Conservation (phyloP, 2,888 invertebrate genomes). For the Serripes groenlandicus region DNA sequence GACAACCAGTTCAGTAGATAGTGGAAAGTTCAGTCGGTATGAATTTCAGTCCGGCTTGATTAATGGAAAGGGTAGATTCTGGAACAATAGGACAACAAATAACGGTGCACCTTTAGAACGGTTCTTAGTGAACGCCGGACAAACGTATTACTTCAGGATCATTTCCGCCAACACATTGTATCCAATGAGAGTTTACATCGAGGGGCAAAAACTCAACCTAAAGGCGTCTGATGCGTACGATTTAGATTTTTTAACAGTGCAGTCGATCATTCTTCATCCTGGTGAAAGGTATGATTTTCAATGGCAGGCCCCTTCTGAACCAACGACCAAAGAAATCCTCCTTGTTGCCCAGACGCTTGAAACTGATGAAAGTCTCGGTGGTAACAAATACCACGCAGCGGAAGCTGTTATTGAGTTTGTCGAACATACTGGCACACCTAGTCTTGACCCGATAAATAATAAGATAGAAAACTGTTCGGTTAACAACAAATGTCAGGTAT, state of each 20-base stretch:
- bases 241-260: slow-evolving; percentile 53
- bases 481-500: slow-evolving; percentile 51
- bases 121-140: slow-evolving; percentile 56
- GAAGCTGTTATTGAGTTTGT: slow-evolving; percentile 64
- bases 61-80: slow-evolving; percentile 76
- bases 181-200: slow-evolving; percentile 40
- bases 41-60: slow-evolving; percentile 67
- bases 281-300: slow-evolving; percentile 75
- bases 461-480: slow-evolving; percentile 1
- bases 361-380: slow-evolving; percentile 29
- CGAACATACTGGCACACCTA: slow-evolving; percentile 13
- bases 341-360: slow-evolving; percentile 72
- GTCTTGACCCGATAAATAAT: slow-evolving; percentile 34
- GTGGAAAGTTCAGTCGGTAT: slow-evolving; percentile 54
- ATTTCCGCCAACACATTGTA: slow-evolving; percentile 47
- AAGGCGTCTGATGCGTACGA: slow-evolving; percentile 69
- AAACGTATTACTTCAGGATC: slow-evolving; percentile 32
- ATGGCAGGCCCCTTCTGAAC: slow-evolving; percentile 29
- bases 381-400: slow-evolving; percentile 48
- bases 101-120: slow-evolving; percentile 65
- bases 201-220: slow-evolving; percentile 38
- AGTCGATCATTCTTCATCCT: slow-evolving; percentile 68
- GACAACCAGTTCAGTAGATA: slow-evolving; percentile 52
- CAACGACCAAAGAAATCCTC: slow-evolving; percentile 60
- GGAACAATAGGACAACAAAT: slow-evolving; percentile 44